Percentiles rank a stretch among this genome's conserved stretches.
phyloP scores from a whole-genome alignment of 2,888 invertebrate genomes.

The Hemistola chrysoprasaria region DNA sequence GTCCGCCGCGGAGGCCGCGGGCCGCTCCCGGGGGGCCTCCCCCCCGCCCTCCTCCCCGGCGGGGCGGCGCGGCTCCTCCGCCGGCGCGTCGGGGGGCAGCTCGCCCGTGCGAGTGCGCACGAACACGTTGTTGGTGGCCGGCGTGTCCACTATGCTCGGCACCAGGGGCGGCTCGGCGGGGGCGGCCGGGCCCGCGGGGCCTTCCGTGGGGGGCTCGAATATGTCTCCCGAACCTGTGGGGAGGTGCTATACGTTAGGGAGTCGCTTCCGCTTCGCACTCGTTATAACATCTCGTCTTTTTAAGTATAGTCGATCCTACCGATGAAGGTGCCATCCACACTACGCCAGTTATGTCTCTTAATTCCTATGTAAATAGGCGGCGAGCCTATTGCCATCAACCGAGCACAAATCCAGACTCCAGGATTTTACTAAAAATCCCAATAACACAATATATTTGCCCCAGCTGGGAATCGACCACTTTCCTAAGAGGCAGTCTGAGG shows the following conservation, averaged over 20 bases:
- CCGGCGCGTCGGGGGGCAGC: slow-evolving; percentile 17
- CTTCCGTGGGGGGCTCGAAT: slow-evolving; percentile 42
- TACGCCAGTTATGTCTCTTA: too few species aligned
- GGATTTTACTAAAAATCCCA: too few species aligned
- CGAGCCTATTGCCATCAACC: too few species aligned
- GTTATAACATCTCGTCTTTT: too few species aligned
- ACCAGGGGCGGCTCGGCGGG: slow-evolving; percentile 47
- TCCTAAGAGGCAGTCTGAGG: too few species aligned
- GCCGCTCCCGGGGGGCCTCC: slow-evolving; percentile 39
- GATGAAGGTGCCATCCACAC: too few species aligned
- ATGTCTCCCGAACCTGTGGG: slow-evolving; percentile 57
- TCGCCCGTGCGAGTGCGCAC: slow-evolving; percentile 35
- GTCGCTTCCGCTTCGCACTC: too few species aligned
- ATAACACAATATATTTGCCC: too few species aligned
- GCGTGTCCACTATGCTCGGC: slow-evolving; percentile 50
- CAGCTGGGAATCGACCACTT: too few species aligned
- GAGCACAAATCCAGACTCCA: too few species aligned
- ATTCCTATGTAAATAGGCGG: too few species aligned
- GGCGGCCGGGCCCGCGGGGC: slow-evolving; percentile 26
- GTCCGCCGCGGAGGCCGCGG: slow-evolving; percentile 59
- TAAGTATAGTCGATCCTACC: too few species aligned
- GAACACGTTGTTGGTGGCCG: slow-evolving; percentile 51
- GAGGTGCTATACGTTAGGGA: background rate
- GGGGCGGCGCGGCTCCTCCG: slow-evolving; percentile 6
- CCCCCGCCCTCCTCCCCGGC: background rate